Base-by-base conservation (phyloP, 2,113 vertebrate species). In the Sapajus apella region DNA sequence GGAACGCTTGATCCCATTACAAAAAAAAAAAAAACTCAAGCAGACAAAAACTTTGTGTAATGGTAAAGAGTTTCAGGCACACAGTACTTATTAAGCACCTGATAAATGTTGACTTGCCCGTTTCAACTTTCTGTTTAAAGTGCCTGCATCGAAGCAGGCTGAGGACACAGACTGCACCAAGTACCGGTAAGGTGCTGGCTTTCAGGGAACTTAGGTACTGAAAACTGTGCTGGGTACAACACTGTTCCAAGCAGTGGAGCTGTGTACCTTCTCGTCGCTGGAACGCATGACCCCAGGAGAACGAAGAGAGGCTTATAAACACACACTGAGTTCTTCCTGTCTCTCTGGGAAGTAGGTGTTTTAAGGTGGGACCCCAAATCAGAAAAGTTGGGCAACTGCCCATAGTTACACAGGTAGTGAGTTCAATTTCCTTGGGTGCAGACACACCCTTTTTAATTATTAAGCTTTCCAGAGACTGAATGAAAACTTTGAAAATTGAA, bases 171-270 rank as follows among this genome's bases (percentile, higher is more conserved):
- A 20, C 0, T 35, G 81, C 12, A 14, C 5, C 40, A 55, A 52
- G 25, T 47, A 1, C 5, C 11, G 23, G 21, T 20, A 8, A 58
- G 5, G 25, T 1, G 3, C 45, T 35, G 5, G 14, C 13, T 3
- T 13, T 12, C 35, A 25, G 87, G 32, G 35, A 50, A 82, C 43
- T 30, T 3, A 2, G 13, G 8, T 25, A 21, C 16, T 5, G 16
- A 52, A 32, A 32, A 90, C 5, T 0, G 3, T 3, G 2, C 2
- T 21, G 52, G 14, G 32, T 55, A 8, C 37, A 10, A 21, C 50
- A 61, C 21, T 21, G 35, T 18, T 70, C 55, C 32, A 52, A 50
- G 52, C n/a, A 61, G 6, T 3, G 16, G 32, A 32, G 12, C 40
- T 77, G 23, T 4, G 35, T 43, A 25, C 45, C 37, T 66, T 5